Conservation (phyloP, 2,888 invertebrate genomes). For the Bembecia ichneumoniformis region DNA sequence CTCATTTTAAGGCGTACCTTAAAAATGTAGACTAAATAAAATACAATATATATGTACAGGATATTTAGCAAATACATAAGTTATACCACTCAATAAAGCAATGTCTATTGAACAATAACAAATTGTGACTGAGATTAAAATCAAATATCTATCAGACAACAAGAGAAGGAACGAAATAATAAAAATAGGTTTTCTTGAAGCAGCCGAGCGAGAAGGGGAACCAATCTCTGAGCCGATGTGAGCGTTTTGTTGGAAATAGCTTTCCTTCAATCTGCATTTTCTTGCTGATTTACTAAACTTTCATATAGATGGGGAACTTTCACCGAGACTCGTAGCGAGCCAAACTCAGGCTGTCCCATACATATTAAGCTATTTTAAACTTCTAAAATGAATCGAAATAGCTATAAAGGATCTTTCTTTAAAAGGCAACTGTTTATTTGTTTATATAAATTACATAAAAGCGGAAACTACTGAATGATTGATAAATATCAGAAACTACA, state of each 20-base stretch:
- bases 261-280: slow-evolving; percentile 72
- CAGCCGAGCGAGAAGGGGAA: slow-evolving; percentile 61
- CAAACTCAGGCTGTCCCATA: slow-evolving; percentile 36
- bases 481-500: too few species aligned
- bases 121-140: slow-evolving; percentile 46
- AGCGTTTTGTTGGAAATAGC: slow-evolving; percentile 71
- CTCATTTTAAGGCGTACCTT: too few species aligned
- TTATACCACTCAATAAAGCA: background rate
- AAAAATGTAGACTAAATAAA: too few species aligned
- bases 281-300: slow-evolving; percentile 72
- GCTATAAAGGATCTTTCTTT: too few species aligned
- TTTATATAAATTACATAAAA: too few species aligned
- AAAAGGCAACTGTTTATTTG: too few species aligned
- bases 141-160: slow-evolving; percentile 46
- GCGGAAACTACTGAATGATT: too few species aligned
- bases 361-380: slow-evolving; percentile 50
- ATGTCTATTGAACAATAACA: slow-evolving; percentile 6
- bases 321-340: slow-evolving; percentile 33
- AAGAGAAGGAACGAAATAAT: slow-evolving; percentile 54
- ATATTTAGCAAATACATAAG: too few species aligned
- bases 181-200: slow-evolving; percentile 64
- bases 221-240: slow-evolving; percentile 69
- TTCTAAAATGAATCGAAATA: background rate
- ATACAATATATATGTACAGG: too few species aligned
- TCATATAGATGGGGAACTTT: slow-evolving; percentile 45